phyloP scores from a whole-genome alignment of 2,113 vertebrate genomes.

The Galemys pyrenaicus region DNA sequence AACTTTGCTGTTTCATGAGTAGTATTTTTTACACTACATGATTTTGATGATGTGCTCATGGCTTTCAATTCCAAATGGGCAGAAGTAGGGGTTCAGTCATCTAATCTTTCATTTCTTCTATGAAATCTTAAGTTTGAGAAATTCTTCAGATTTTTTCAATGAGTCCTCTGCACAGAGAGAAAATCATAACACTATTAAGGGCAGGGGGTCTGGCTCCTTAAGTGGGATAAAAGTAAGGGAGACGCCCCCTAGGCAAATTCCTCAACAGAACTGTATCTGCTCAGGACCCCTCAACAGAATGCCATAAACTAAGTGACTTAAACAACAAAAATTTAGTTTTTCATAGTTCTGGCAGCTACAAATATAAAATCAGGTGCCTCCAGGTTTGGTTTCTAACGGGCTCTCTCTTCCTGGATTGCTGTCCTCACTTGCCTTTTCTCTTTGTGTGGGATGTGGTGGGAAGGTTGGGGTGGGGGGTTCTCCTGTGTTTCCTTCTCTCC shows the following conservation, averaged over 20 bases:
- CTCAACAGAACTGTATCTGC: background rate
- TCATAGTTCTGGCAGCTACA: background rate
- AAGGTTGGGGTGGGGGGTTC: background rate
- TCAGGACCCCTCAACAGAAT: background rate
- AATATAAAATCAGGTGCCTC: background rate
- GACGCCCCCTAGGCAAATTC: background rate
- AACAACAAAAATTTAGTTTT: background rate
- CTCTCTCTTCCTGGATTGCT: background rate
- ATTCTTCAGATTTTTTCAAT: background rate
- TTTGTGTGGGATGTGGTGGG: background rate
- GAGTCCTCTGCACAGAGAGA: background rate
- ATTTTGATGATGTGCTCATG: background rate
- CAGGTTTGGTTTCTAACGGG: background rate
- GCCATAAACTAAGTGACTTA: fast-evolving
- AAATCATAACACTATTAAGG: background rate
- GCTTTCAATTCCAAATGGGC: background rate
- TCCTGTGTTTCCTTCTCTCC: no score
- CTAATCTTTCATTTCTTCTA: background rate
- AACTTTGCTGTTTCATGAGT: background rate
- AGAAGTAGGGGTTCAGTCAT: background rate
- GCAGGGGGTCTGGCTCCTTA: background rate
- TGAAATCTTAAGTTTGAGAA: background rate
- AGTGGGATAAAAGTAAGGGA: background rate
- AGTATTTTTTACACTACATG: background rate
- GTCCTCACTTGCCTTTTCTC: background rate